Evolutionary conservation across 2,113 vertebrate species (phyloP), one percentile per base, ranked within the genome.

Genomic region (Oceanodroma tethys): DNA sequence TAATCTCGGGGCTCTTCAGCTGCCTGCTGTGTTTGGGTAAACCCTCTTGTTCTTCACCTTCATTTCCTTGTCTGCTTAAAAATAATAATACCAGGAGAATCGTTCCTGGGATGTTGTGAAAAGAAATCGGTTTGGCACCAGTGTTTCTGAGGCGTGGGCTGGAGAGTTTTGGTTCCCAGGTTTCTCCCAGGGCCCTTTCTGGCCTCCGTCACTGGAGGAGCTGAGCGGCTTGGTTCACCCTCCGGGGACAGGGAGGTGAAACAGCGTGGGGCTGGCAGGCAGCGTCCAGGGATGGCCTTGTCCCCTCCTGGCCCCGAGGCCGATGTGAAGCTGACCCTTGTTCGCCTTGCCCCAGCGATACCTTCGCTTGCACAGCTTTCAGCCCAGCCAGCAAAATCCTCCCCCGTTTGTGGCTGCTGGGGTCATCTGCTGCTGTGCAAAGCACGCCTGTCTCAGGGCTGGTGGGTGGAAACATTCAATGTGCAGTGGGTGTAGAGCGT

Each of bases 361-460:
- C 80, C 22, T 86, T 55, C 10, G 4, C 70, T 70, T 34, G 21
- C 45, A 45, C 1, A 6, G 45, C 66, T 79, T 48, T 55, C 60
- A 86, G 23, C 53, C 68, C 78, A 63, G 70, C 59, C 48, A 26
- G 66, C 40, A 56, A 70, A 74, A 65, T 7, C n/a, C 20, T 80
- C 45, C 47, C 22, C 15, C 0, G 11, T 55, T 13, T 27, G 48
- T 48, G 52, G 74, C 68, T 80, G 63, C 62, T 43, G 81, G 75
- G 43, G 25, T 59, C 34, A 10, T 8, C 32, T 47, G 34, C 53
- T 47, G 73, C 78, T 23, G 55, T 10, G 45, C 63, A 50, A 21
- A 40, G 40, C 34, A 7, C 4, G 0, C 13, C 85, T 13, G 48
- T 16, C 26, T 26, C 0, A 0, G 50, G 34, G 9, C 43, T 13